Evolutionary conservation across 2,113 vertebrate species (phyloP), one percentile per base, ranked within the genome.

Genomic region (Perognathus longimembris): DNA sequence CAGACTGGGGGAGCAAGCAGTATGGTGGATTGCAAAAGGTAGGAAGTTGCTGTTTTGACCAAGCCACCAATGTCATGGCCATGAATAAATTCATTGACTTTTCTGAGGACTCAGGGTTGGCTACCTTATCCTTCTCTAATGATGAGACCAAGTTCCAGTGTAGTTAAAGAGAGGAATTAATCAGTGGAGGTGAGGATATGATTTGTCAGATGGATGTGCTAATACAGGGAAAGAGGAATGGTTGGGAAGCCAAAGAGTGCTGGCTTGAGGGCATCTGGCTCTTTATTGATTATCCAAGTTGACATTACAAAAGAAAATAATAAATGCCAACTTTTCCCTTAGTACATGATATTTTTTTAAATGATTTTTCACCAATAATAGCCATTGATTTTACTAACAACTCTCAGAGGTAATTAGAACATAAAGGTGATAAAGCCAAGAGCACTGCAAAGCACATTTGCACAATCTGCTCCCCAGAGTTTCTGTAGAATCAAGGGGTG

Each of bases 301-400:
- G 63, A 64, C 38, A 93, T 63, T 40, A 78, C 6, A 36, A 67
- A 70, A 61, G 80, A 59, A 75, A 91, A 77, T 45, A 67, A 88
- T 69, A 81, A 90, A 88, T 28, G 36, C 14, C 67, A 77, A 36
- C n/a, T n/a, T 76, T 54, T 77, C 1, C 4, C 17, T 79, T 30
- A 40, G 40, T 38, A 42, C 38, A 80, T 57, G 54, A 67, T 89
- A 24, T 30, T 74, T 95, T 93, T 86, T 12, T 1, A 30, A 24
- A 26, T 66, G 57, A 75, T 38, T 89, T 95, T 94, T 89, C 42
- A 76, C 61, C 92, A 86, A 83, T 93, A 61, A 92, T 77, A 64
- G 67, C 86, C 73, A 50, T 74, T 66, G 66, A 73, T 93, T 93
- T 95, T 86, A 76, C 30, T 88, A 64, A 86, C 76, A 69, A 38